A percentile compares a stretch with the other conserved stretches of the same genome.
Evolutionary conservation across 2,113 vertebrate genomes (phyloP).

Genomic region (Albula goreensis): DNA sequence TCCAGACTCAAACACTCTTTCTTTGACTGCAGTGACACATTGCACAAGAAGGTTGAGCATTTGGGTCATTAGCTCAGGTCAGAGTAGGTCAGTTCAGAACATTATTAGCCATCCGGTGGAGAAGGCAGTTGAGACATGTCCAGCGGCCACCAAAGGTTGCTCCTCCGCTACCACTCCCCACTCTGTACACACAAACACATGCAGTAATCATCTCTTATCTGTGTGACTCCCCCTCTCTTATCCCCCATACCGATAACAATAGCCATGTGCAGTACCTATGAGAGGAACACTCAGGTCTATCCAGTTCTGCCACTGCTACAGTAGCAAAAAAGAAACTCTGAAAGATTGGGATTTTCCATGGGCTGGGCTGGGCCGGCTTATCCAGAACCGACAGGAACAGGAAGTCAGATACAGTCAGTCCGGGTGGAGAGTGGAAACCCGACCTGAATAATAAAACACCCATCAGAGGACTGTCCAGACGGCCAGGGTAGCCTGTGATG

Average conservation of each 20-base stretch:
- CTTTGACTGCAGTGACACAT: no score
- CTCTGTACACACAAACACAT: no score
- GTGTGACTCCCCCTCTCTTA: no score
- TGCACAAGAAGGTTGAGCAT: not conserved
- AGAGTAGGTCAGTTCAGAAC: not conserved
- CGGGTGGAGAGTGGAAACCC: conserved; percentile 18
- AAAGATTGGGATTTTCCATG: conserved; percentile 7
- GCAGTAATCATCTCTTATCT: no score
- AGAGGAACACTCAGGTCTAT: not conserved
- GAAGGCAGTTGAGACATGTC: not conserved
- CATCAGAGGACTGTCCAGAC: not conserved
- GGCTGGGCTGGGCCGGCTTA: not conserved
- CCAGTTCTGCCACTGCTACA: not conserved
- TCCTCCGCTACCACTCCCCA: no score
- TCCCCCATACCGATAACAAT: no score
- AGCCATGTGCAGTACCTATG: no score
- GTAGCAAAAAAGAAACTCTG: not conserved
- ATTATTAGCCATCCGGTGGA: not conserved
- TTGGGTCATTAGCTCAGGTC: not conserved
- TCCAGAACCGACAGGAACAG: not conserved
- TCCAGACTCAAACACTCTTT: not conserved
- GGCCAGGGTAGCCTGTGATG: not conserved
- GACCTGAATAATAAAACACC: conserved; percentile 17
- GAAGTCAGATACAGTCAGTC: conserved; percentile 1
- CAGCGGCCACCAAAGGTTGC: no score